These are phyloP conservation scores for Bombylius discolor DNA, from an alignment of 2,888 invertebrate species.

Conservation along the genomic window DNA sequence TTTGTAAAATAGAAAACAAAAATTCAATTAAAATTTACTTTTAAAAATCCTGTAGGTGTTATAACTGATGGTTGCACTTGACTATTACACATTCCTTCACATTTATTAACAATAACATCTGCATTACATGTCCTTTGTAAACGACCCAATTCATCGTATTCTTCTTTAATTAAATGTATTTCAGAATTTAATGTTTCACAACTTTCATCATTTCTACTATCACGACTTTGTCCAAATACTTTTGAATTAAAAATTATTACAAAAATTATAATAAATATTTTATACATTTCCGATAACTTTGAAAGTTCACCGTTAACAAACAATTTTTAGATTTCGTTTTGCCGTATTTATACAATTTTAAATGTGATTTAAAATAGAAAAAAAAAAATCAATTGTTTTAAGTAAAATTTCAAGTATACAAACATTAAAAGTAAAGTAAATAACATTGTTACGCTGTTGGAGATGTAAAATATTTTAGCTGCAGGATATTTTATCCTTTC, in stretches of 20 bases:
- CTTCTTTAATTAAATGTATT: constrained; percentile 83
- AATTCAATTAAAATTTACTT: constrained; percentile 29
- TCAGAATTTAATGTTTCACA: constrained; percentile 79
- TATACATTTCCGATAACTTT: no score
- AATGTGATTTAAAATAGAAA: no score
- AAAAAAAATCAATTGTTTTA: no score
- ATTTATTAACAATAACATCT: constrained; percentile 81
- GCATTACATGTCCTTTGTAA: constrained; percentile 77
- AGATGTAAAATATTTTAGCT: no score
- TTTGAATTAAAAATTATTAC: neutral
- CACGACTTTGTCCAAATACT: constrained; percentile 4
- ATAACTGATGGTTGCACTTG: constrained; percentile 85
- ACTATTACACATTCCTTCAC: constrained; percentile 84
- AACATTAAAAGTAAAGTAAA: no score
- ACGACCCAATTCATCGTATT: constrained; percentile 75
- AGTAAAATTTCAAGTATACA: no score
- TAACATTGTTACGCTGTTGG: no score
- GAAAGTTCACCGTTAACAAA: no score
- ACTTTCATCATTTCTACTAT: constrained; percentile 48
- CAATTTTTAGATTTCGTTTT: no score
- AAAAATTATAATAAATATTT: neutral
- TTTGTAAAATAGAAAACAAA: neutral
- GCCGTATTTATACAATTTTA: no score
- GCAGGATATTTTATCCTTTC: no score
- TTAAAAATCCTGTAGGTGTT: constrained; percentile 76